A percentile compares a stretch with the other conserved stretches of the same genome.
Evolutionary conservation across 2,888 invertebrate genomes (phyloP).

Genomic region (Pandemis heparana): DNA sequence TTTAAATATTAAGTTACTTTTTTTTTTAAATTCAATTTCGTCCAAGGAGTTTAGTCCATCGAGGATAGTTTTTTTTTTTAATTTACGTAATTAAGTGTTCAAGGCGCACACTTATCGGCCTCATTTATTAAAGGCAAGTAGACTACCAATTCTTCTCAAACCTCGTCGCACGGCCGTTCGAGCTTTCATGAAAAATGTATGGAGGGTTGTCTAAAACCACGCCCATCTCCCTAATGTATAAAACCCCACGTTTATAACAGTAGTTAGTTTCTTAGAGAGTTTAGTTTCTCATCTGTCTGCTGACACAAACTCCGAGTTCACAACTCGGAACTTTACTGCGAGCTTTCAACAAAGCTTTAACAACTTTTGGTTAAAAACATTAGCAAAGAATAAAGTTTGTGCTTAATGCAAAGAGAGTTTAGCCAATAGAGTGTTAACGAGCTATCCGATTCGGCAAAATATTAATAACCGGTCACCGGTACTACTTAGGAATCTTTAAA

Average conservation of each 20-base stretch:
- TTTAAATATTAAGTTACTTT: too few species aligned
- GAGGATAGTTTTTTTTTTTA: too few species aligned
- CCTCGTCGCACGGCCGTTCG: neutral
- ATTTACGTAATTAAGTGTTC: too few species aligned
- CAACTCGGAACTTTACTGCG: slow-evolving; percentile 29
- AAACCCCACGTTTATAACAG: neutral
- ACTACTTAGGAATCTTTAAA: too few species aligned
- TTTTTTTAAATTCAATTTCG: too few species aligned
- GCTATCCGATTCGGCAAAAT: too few species aligned
- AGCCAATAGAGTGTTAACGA: too few species aligned
- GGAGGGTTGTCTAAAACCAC: neutral
- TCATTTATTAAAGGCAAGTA: neutral
- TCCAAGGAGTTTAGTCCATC: too few species aligned
- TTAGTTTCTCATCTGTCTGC: neutral
- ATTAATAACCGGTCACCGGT: too few species aligned
- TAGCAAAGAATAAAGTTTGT: slow-evolving; percentile 29
- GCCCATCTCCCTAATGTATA: neutral
- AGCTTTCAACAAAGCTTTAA: slow-evolving; percentile 18
- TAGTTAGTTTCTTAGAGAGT: neutral
- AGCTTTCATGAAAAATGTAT: slow-evolving; percentile 1
- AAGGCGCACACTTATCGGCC: too few species aligned
- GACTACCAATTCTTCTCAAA: neutral
- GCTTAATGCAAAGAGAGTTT: neutral
- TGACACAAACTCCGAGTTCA: slow-evolving; percentile 33
- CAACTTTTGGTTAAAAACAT: slow-evolving; percentile 33